These are phyloP conservation scores for Uropetala carovei DNA, from an alignment of 2,888 invertebrate species.

Conservation along the genomic window DNA sequence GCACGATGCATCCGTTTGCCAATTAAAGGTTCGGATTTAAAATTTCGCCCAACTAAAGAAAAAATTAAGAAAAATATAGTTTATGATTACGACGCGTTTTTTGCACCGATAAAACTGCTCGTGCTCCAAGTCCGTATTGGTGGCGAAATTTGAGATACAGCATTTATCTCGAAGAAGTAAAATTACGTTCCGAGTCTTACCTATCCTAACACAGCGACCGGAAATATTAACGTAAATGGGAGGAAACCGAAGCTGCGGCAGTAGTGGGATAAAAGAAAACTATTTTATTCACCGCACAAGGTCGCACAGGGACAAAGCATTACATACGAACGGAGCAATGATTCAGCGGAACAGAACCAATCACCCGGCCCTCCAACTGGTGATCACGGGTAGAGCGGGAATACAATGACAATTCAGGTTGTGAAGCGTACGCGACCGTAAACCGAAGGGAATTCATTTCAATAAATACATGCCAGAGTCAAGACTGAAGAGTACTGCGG, in stretches of 20 bases:
- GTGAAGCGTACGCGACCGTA: too few species aligned
- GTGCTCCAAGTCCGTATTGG: background rate
- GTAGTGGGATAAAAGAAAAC: background rate
- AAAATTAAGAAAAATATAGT: background rate
- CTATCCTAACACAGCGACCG: background rate
- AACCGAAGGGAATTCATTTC: too few species aligned
- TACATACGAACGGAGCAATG: background rate
- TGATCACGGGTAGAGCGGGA: background rate
- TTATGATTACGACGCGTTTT: background rate
- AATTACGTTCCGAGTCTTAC: background rate
- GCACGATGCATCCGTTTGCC: background rate
- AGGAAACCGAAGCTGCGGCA: background rate
- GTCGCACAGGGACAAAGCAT: constrained; percentile 4
- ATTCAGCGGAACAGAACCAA: background rate
- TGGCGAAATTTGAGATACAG: background rate
- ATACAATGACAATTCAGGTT: too few species aligned
- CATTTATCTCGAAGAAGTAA: background rate
- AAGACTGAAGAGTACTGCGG: too few species aligned
- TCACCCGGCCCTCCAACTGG: background rate
- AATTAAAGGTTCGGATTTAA: background rate
- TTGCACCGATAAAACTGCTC: background rate
- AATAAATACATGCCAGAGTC: too few species aligned
- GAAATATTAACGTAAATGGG: background rate
- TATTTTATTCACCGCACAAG: background rate
- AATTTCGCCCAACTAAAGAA: background rate